Conservation (phyloP, 2,113 vertebrate species). For the Xenus cinereus region DNA sequence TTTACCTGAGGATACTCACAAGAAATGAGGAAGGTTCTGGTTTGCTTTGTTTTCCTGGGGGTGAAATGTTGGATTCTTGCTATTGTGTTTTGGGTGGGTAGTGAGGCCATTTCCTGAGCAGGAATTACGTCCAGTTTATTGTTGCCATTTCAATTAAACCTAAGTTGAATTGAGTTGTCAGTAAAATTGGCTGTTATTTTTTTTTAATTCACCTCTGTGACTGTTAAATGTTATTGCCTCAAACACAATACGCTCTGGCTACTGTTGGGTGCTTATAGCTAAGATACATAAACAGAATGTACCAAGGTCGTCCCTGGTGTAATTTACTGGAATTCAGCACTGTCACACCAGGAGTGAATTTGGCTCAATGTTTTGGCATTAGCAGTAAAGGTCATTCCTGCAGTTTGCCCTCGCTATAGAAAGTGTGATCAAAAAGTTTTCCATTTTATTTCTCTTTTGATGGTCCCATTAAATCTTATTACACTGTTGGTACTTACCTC, state of each 20-base stretch:
- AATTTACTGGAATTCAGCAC: neutral
- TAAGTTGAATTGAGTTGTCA: neutral
- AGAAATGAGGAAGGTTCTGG: neutral
- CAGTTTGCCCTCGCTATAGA: slow-evolving; percentile 18
- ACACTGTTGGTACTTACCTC: slow-evolving; percentile 42
- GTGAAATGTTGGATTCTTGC: neutral
- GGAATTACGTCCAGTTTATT: slow-evolving; percentile 6
- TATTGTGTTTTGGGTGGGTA: neutral
- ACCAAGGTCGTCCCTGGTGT: neutral
- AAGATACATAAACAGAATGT: neutral
- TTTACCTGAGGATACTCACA: neutral
- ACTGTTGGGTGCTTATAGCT: neutral
- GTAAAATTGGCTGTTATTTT: neutral
- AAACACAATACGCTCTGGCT: neutral
- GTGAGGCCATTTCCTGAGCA: neutral
- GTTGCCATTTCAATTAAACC: slow-evolving; percentile 7
- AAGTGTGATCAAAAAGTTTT: slow-evolving; percentile 52
- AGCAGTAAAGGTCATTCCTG: slow-evolving; percentile 31
- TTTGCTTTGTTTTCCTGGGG: neutral
- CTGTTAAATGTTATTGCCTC: slow-evolving; percentile 10
- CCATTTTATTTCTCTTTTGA: slow-evolving; percentile 64
- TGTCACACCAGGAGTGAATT: neutral
- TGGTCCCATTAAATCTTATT: slow-evolving; percentile 64
- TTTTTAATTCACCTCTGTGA: neutral
- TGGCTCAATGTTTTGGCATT: slow-evolving; percentile 35